A percentile compares a stretch with the other conserved stretches of the same genome.
Evolutionary conservation across 2,113 vertebrate species (phyloP).

Genomic region (Anseranas semipalmata): DNA sequence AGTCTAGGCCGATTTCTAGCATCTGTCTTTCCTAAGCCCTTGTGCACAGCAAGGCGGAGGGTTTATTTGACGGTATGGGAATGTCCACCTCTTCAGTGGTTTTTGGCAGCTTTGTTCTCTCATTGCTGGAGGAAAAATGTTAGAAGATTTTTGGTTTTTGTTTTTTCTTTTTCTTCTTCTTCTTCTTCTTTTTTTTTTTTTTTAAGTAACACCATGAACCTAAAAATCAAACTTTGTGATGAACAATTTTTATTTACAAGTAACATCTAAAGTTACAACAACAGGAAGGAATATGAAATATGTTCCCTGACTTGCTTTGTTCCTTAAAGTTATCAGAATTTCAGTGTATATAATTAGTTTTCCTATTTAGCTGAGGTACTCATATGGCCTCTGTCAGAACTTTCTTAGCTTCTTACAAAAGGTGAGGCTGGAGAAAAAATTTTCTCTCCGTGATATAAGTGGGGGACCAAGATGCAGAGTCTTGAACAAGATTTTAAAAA

Average conservation of each 20-base stretch:
- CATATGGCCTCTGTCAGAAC: background rate
- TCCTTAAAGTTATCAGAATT: background rate
- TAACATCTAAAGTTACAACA: background rate
- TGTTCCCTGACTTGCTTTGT: background rate
- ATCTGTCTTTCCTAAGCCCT: slow-evolving; percentile 50
- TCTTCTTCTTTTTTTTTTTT: background rate
- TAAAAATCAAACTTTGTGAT: background rate
- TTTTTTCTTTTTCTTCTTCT: background rate
- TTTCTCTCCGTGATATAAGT: background rate
- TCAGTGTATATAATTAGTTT: background rate
- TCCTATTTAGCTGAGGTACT: background rate
- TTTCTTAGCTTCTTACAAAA: background rate
- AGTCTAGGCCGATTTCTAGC: slow-evolving; percentile 50
- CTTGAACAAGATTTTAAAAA: background rate
- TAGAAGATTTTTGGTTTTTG: background rate
- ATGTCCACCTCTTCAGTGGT: background rate
- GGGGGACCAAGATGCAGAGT: background rate
- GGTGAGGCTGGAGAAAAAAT: background rate
- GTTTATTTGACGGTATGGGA: slow-evolving; percentile 33
- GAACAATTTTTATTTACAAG: background rate
- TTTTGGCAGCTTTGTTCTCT: slow-evolving; percentile 33
- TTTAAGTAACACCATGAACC: background rate
- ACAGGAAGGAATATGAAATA: background rate
- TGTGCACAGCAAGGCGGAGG: background rate
- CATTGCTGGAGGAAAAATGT: background rate